Evolutionary conservation across 2,888 invertebrate genomes (phyloP).

Genomic region (Amphipoea oculea): DNA sequence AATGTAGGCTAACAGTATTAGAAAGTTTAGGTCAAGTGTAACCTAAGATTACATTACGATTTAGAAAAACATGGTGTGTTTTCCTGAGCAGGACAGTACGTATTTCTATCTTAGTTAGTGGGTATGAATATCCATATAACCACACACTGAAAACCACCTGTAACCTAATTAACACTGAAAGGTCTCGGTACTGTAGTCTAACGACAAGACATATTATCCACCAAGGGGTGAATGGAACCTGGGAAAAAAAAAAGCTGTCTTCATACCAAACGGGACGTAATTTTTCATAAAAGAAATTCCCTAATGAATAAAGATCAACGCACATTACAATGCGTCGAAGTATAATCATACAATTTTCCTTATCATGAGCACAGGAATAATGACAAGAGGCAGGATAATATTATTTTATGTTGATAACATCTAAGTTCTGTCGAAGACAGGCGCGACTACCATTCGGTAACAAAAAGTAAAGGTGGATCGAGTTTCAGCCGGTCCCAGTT

Average conservation of each 20-base stretch:
- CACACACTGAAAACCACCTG: neutral
- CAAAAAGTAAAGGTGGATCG: slow-evolving; percentile 70
- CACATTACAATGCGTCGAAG: slow-evolving; percentile 46
- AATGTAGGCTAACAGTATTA: neutral
- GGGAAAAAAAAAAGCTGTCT: neutral
- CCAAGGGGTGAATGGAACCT: neutral
- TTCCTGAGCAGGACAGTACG: neutral
- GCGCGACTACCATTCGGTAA: slow-evolving; percentile 64
- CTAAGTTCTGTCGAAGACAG: slow-evolving; percentile 69
- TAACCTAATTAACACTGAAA: neutral
- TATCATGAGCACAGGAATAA: slow-evolving; percentile 45
- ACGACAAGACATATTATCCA: neutral
- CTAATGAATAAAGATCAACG: slow-evolving; percentile 24
- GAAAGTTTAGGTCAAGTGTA: neutral
- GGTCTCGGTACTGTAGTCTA: neutral
- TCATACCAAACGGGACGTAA: neutral
- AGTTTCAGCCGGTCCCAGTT: slow-evolving; percentile 67
- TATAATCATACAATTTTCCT: slow-evolving; percentile 54
- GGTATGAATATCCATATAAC: neutral
- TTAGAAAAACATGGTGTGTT: neutral
- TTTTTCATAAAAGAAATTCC: slow-evolving; percentile 17
- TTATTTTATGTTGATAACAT: slow-evolving; percentile 73
- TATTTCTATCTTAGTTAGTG: neutral
- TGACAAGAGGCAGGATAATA: slow-evolving; percentile 53
- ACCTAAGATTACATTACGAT: neutral